Percentiles rank a stretch among this genome's conserved stretches.
Conservation (phyloP, 2,797 vertebrate species). For the Brotula barbata region DNA sequence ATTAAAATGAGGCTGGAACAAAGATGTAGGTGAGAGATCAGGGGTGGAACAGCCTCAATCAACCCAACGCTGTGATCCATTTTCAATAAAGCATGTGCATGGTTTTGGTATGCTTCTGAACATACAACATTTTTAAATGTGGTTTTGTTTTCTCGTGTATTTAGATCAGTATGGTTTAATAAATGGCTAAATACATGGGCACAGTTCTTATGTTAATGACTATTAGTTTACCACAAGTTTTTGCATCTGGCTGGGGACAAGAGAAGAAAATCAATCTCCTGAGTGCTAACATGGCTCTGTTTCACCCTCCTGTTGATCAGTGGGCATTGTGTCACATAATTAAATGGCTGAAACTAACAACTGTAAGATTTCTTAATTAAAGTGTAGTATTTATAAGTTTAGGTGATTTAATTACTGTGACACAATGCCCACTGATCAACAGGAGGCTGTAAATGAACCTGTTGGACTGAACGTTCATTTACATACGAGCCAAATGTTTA, state of each 20-base stretch:
- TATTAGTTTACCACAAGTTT: slow-evolving; percentile 3
- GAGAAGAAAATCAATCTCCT: no score
- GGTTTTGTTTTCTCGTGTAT: slow-evolving; percentile 37
- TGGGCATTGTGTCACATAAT: background rate
- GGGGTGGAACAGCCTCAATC: slow-evolving; percentile 51
- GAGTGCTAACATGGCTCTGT: background rate
- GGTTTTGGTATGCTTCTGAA: slow-evolving; percentile 15
- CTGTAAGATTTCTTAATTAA: no score
- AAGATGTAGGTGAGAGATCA: slow-evolving; percentile 81
- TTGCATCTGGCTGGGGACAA: no score
- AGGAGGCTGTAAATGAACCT: no score
- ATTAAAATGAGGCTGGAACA: slow-evolving; percentile 79
- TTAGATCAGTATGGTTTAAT: slow-evolving; percentile 10
- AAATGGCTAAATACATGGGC: slow-evolving; percentile 35
- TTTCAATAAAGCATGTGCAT: slow-evolving; percentile 46
- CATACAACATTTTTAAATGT: slow-evolving; percentile 30
- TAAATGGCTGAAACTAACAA: slow-evolving; percentile 1
- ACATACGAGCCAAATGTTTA: no score
- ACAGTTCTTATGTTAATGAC: slow-evolving; percentile 28
- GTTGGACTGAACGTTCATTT: no score
- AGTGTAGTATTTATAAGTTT: no score
- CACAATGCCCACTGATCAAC: no score
- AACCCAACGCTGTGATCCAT: slow-evolving; percentile 61
- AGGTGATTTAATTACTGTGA: no score
- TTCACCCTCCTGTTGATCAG: slow-evolving; percentile 23